Percentiles rank a stretch among this genome's conserved stretches.
phyloP scores from a whole-genome alignment of 92 coral and sea anemone species.

The Palythoa grandis region DNA sequence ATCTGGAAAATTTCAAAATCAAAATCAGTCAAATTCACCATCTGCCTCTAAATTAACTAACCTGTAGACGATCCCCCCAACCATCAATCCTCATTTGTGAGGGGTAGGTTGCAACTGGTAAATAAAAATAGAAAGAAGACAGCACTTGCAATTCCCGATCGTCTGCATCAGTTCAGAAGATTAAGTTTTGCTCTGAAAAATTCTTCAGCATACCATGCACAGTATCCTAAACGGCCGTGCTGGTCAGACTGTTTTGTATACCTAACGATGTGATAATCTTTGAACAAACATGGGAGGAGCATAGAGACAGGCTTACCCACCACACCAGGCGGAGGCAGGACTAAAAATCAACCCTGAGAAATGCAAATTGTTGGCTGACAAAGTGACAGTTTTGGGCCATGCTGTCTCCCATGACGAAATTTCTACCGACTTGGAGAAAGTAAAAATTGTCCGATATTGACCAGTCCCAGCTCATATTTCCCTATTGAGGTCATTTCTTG shows the following conservation, averaged over 20 bases:
- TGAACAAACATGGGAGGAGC: constrained; percentile 49
- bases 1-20: no score
- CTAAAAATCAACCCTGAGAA: constrained; percentile 53
- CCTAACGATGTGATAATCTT: constrained; percentile 46
- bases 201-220: constrained; percentile 17
- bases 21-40: no score
- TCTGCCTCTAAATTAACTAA: no score
- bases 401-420: constrained; percentile 39
- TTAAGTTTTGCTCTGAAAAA: no score
- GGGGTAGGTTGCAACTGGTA: no score
- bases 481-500: constrained; percentile 47
- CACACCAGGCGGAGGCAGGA: constrained; percentile 50
- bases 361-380: constrained; percentile 48
- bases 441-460: constrained; percentile 44
- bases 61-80: no score
- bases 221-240: constrained; percentile 41
- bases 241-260: constrained; percentile 55
- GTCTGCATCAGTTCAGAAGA: no score
- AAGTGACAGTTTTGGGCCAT: constrained; percentile 48
- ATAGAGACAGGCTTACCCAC: constrained; percentile 43
- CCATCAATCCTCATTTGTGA: no score
- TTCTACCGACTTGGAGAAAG: constrained; percentile 58
- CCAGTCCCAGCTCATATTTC: constrained; percentile 11
- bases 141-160: no score
- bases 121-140: no score